Evolutionary conservation across 2,113 vertebrate genomes (phyloP).

Genomic region (Pagrus major): DNA sequence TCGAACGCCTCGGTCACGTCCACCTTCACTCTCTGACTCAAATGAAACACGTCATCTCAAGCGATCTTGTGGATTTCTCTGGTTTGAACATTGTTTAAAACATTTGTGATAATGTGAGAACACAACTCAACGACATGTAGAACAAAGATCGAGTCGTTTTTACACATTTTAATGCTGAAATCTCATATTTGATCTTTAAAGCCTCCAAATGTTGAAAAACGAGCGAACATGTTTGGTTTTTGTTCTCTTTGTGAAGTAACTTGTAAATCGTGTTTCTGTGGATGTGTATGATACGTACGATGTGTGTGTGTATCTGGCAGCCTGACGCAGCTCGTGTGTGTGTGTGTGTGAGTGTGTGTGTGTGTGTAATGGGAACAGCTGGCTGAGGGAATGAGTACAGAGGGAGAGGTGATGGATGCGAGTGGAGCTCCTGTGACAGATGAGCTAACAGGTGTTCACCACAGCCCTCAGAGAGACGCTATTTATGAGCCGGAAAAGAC

Average conservation of each 20-base stretch:
- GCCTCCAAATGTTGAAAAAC: background rate
- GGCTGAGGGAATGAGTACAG: conserved; percentile 81
- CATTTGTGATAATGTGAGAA: too few species aligned
- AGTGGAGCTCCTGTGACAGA: conserved; percentile 80
- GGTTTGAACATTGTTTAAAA: too few species aligned
- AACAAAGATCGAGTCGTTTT: too few species aligned
- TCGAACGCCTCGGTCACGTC: too few species aligned
- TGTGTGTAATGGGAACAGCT: conserved; percentile 77
- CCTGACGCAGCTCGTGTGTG: conserved; percentile 26
- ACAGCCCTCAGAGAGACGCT: conserved; percentile 76
- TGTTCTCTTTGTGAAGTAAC: conserved; percentile 2
- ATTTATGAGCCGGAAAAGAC: conserved; percentile 82
- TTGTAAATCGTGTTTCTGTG: conserved; percentile 30
- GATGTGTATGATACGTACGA: conserved; percentile 46
- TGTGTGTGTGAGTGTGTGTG: conserved; percentile 42
- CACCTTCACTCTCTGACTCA: too few species aligned
- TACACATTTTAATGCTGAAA: too few species aligned
- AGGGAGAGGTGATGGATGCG: conserved; percentile 81
- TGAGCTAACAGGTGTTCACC: conserved; percentile 83
- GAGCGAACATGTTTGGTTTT: background rate
- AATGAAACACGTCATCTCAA: too few species aligned
- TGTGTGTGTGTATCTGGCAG: conserved; percentile 53
- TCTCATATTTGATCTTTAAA: too few species aligned
- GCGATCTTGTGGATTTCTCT: too few species aligned
- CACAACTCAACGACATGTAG: too few species aligned